These are phyloP conservation scores for Amphimallon solstitiale DNA, from an alignment of 2,888 invertebrate genomes.

Conservation along the genomic window DNA sequence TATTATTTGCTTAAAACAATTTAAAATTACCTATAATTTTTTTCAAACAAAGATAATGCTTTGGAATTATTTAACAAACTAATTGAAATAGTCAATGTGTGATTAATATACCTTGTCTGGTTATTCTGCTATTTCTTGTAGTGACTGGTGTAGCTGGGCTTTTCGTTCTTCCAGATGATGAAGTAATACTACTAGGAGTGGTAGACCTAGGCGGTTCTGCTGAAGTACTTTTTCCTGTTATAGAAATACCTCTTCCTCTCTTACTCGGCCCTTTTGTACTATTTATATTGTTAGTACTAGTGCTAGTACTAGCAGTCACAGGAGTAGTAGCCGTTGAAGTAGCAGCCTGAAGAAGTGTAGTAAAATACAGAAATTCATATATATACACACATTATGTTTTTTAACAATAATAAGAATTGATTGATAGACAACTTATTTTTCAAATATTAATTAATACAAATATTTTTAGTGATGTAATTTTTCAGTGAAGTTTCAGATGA, in stretches of 20 bases:
- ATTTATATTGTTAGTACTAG: constrained; percentile 38
- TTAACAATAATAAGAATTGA: no score
- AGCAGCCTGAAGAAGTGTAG: constrained; percentile 32
- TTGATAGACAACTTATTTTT: no score
- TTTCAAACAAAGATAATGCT: no score
- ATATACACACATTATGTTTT: no score
- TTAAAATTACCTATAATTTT: no score
- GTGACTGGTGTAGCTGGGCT: constrained; percentile 70
- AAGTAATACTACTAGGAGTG: constrained; percentile 73
- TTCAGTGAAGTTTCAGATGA: no score
- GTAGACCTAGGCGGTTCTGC: constrained; percentile 68
- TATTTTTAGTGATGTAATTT: no score
- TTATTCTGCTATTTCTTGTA: constrained; percentile 62
- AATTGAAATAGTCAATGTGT: not conserved
- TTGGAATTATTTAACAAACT: no score
- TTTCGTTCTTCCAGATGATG: constrained; percentile 72
- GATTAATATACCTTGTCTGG: constrained; percentile 54
- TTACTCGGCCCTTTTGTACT: constrained; percentile 57
- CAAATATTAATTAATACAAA: no score
- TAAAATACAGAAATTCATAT: no score
- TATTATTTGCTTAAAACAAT: no score
- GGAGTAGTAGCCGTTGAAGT: constrained; percentile 31
- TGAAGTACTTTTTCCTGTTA: constrained; percentile 59
- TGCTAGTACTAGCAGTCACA: constrained; percentile 1
- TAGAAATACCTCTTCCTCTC: constrained; percentile 64